Base-by-base conservation (phyloP, 2,113 vertebrate species). In the Bagarius yarrelli region DNA sequence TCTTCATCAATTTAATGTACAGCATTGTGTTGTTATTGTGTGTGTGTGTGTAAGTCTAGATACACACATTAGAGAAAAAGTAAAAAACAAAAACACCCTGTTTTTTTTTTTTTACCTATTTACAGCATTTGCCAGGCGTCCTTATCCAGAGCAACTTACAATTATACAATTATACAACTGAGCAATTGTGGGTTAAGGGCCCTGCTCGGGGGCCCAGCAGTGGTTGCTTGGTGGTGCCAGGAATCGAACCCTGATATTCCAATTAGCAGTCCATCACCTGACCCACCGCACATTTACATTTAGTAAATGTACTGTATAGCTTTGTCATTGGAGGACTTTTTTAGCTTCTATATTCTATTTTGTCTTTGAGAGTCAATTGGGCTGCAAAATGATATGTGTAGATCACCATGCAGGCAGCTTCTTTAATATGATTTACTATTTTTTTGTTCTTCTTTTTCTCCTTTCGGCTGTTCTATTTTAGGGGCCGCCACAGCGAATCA, bases 371-470 rank as follows among this genome's bases (percentile, higher is more conserved):
- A 79, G 60, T 30, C 64, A 70, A 73, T 63, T 34, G 13, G 30
- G 36, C 36, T 53, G 73, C 61, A 27, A 18, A 66, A 71, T 72
- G 32, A 64, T 81, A 81, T 81, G 75, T 76, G 9, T n/a, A 82
- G 61, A 23, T 16, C 63, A 25, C n/a, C 11, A 1, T 34, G 3
- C 15, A 78, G 50, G 25, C 36, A 27, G 55, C 60, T 81, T 57
- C 34, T 55, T 53, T 56, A 75, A 81, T 74, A 60, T 71, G 52
- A n/a, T 4, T 72, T 40, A 34, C 30, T 52, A 57, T 21, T 78
- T 76, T n/a, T 74, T n/a, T n/a, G n/a, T n/a, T n/a, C n/a, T n/a
- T n/a, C n/a, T n/a, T n/a, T n/a, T n/a, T n/a, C n/a, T n/a, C n/a
- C n/a, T n/a, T n/a, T n/a, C n/a, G n/a, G n/a, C n/a, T n/a, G n/a